phyloP scores from a whole-genome alignment of 2,113 vertebrate species.

The Pollachius pollachius region DNA sequence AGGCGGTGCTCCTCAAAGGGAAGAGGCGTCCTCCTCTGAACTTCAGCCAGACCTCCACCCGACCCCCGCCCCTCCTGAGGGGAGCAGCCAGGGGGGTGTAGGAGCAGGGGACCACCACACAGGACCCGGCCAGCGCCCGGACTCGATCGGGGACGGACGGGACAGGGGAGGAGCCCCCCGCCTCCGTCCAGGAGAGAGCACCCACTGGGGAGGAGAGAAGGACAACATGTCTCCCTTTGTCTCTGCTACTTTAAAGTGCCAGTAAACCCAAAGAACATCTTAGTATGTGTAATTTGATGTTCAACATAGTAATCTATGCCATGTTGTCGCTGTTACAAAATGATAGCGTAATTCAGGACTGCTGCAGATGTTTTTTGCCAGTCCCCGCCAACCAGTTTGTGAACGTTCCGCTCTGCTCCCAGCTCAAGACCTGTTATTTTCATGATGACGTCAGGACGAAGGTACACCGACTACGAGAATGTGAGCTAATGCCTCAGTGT shows the following conservation, averaged over 20 bases:
- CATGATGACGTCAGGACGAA: too few relatives aligned
- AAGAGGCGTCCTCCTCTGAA: slow-evolving; percentile 34
- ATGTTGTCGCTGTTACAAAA: not conserved
- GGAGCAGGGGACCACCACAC: slow-evolving; percentile 76
- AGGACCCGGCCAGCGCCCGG: slow-evolving; percentile 66
- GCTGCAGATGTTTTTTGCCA: not conserved
- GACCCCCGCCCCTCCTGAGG: slow-evolving; percentile 15
- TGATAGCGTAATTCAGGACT: too few relatives aligned
- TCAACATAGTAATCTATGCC: too few relatives aligned
- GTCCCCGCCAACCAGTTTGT: too few relatives aligned
- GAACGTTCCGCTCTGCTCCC: too few relatives aligned
- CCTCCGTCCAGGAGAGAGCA: slow-evolving; percentile 42
- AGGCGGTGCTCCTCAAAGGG: slow-evolving; percentile 38
- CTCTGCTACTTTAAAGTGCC: not conserved
- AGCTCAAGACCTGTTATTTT: too few relatives aligned
- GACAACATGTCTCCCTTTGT: not conserved
- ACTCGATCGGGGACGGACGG: slow-evolving; percentile 58
- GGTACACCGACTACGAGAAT: too few relatives aligned
- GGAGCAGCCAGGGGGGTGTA: slow-evolving; percentile 45
- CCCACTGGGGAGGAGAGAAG: slow-evolving; percentile 10
- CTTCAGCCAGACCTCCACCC: slow-evolving; percentile 50
- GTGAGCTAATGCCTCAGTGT: too few relatives aligned
- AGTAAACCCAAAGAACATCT: not conserved
- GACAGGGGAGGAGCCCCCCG: slow-evolving; percentile 36
- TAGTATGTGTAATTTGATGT: too few relatives aligned